phyloP scores from a whole-genome alignment of 1,140 invertebrate genomes.

The Papilio machaon region DNA sequence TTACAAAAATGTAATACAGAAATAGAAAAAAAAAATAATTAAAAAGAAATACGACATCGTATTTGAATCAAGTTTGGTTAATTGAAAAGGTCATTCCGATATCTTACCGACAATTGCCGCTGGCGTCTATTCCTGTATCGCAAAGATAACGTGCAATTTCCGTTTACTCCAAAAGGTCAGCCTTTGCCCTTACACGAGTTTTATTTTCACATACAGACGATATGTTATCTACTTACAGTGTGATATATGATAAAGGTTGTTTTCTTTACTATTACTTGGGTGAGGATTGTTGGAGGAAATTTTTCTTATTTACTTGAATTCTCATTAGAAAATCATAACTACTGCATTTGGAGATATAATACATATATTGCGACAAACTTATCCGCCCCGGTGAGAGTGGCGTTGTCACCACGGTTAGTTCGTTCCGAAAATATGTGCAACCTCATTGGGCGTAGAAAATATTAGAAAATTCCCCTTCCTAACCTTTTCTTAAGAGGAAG shows the following conservation, averaged over 20 bases:
- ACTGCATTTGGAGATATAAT: too few relatives aligned
- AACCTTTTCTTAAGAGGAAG: too few relatives aligned
- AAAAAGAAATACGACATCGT: background rate
- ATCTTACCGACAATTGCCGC: constrained; percentile 7
- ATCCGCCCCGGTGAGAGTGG: too few relatives aligned
- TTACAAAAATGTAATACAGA: background rate
- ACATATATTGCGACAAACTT: too few relatives aligned
- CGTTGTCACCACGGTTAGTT: too few relatives aligned
- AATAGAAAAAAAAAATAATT: background rate
- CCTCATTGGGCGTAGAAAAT: too few relatives aligned
- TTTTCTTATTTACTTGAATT: background rate
- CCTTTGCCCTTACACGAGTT: constrained; percentile 25
- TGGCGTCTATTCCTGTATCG: background rate
- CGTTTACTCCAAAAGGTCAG: constrained; percentile 35
- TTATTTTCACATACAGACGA: constrained; percentile 6
- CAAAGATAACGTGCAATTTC: constrained; percentile 39
- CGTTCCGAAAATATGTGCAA: too few relatives aligned
- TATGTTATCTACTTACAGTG: background rate
- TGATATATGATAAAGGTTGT: constrained; percentile 25
- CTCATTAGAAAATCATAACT: background rate
- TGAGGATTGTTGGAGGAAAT: background rate
- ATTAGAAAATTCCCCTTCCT: too few relatives aligned
- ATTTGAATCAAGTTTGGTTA: background rate
- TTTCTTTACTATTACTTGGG: background rate
- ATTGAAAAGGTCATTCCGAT: background rate